Base-by-base conservation (phyloP, 92 coral and sea anemone species). In the Isaurus tuberculatus region DNA sequence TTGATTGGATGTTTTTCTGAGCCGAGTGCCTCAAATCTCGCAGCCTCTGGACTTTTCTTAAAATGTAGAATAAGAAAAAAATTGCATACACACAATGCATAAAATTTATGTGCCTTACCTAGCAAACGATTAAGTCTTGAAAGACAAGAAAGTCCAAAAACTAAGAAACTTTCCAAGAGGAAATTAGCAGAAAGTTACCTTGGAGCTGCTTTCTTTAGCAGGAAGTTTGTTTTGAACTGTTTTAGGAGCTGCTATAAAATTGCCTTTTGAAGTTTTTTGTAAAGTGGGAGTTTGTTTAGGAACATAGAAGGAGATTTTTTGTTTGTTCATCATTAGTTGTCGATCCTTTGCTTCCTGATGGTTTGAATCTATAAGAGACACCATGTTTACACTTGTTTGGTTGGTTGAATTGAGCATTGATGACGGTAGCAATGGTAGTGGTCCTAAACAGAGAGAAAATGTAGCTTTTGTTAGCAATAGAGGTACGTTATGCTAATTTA, bases 391-490 rank as follows among this genome's bases (percentile, higher is more conserved):
- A 8, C 67, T 13, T 19, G 43, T 31, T 11, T 53, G 7, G 81
- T 27, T 30, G 31, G 68, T 31, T 58, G 36, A 23, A 15, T 70
- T 17, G 22, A 49, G 20, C 8, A 43, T 8, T 25, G 79, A 3
- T 10, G 30, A 55, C 2, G 81, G 81, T 11, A 75, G 67, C 28
- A 49, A 53, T n/a, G 81, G 81, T 20, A 75, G 25, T 14, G 49
- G 81, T 0, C 81, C 81, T 75, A 53, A 2, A 15, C 22, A 63
- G 10, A 29, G 1, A 29, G 8, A 7, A 27, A 1, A 22, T 30
- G 3, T 30, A 73, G 5, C 31, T 23, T 20, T 31, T 31, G 15
- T 11, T 53, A 4, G 40, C 10, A 26, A 4, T 40, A 4, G 0
- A 10, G 8, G 0, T 16, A 70, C 30, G 14, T 9, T 16, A 0